These are phyloP conservation scores for Chloropsis hardwickii DNA, from an alignment of 2,113 vertebrate genomes.

Conservation along the genomic window DNA sequence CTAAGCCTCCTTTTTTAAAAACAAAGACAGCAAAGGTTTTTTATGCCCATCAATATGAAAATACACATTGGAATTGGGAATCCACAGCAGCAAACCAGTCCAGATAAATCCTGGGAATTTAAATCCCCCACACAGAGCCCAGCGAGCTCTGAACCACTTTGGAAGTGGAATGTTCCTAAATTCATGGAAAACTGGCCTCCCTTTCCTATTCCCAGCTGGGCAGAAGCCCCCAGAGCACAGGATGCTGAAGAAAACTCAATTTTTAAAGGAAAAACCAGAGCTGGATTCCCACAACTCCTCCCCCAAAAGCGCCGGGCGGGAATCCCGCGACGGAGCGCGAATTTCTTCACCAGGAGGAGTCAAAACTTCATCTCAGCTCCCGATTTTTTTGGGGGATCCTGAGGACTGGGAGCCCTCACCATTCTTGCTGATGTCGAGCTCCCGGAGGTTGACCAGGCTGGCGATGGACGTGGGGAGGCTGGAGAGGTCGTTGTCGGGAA, in stretches of 20 bases:
- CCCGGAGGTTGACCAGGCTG: constrained; percentile 96
- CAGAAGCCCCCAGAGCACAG: fast-evolving
- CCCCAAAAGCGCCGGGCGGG: background rate
- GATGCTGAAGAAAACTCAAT: fast-evolving
- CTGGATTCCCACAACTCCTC: background rate
- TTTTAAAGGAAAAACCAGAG: background rate
- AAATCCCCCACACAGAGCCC: background rate
- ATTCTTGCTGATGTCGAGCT: constrained; percentile 99
- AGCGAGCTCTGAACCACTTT: fast-evolving
- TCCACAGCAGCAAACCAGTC: background rate
- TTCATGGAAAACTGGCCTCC: background rate
- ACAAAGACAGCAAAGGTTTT: background rate
- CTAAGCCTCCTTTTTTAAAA: background rate
- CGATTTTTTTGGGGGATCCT: background rate
- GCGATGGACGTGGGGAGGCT: constrained; percentile 93
- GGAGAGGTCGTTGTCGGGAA: constrained; percentile 97
- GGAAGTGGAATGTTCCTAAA: fast-evolving
- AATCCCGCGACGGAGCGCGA: fast-evolving
- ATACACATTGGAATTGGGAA: background rate
- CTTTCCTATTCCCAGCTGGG: fast-evolving
- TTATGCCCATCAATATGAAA: background rate
- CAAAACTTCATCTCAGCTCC: background rate
- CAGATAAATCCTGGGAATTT: background rate
- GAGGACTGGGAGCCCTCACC: constrained; percentile 73
- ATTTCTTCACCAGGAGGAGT: fast-evolving